Conservation (phyloP, 2,888 invertebrate genomes). For the Rotaria socialis region DNA sequence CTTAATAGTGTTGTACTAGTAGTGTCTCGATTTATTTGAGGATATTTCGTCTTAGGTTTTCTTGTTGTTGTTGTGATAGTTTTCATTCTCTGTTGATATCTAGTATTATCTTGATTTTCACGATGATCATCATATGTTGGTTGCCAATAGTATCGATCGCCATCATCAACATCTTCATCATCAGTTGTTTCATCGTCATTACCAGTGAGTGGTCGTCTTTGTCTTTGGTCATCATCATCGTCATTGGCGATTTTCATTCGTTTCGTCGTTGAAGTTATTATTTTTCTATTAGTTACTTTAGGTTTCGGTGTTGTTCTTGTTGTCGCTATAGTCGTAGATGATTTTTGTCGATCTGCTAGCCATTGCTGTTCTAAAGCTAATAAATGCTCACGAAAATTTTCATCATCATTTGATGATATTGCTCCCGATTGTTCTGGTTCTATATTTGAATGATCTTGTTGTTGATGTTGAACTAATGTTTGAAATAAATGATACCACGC, state of each 20-base stretch:
- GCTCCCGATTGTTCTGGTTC: not conserved
- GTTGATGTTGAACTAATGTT: conserved; percentile 27
- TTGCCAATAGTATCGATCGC: conserved; percentile 7
- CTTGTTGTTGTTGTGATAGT: not conserved
- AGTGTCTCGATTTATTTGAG: not conserved
- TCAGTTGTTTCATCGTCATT: not conserved
- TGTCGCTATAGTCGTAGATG: not conserved
- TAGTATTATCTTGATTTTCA: not conserved
- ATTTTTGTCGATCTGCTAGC: not conserved
- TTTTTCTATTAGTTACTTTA: not conserved
- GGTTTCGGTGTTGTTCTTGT: not conserved
- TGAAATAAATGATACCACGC: conserved; percentile 35
- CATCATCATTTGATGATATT: not conserved
- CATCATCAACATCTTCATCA: not conserved
- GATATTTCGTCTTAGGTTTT: not conserved
- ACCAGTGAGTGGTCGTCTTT: not conserved
- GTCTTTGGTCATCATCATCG: not conserved
- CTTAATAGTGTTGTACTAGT: not conserved
- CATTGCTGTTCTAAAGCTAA: not conserved
- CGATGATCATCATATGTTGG: not conserved
- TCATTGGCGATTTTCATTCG: not conserved
- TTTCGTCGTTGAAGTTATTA: not conserved
- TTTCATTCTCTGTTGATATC: not conserved
- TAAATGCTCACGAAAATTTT: conserved; percentile 5
- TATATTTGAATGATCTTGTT: conserved; percentile 24